Percentiles rank a stretch among this genome's conserved stretches.
These are phyloP conservation scores for Varanus salvator DNA, from an alignment of 2,113 vertebrate genomes.

Conservation along the genomic window DNA sequence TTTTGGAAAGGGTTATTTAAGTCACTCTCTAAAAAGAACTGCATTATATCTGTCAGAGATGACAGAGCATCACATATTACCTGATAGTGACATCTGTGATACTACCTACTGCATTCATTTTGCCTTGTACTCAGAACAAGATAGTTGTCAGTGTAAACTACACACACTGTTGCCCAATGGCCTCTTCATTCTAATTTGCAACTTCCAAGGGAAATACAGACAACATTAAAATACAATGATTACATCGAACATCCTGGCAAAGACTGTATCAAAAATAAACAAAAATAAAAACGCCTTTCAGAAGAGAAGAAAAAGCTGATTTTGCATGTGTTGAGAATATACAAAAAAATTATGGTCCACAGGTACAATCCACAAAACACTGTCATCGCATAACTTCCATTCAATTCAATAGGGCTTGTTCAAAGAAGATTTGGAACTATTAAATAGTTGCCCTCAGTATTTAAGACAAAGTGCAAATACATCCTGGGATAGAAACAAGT, in stretches of 20 bases:
- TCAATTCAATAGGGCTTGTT: not conserved
- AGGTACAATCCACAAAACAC: not conserved
- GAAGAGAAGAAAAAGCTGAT: constrained; percentile 26
- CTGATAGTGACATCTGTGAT: not conserved
- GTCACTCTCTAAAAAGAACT: not conserved
- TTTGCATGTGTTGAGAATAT: constrained; percentile 15
- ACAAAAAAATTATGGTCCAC: constrained; percentile 31
- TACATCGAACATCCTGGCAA: constrained; percentile 36
- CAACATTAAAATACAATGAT: constrained; percentile 12
- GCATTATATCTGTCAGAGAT: not conserved
- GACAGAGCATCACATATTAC: constrained; percentile 8
- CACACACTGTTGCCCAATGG: not conserved
- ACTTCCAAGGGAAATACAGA: constrained; percentile 1
- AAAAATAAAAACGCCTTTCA: not conserved
- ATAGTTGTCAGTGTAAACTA: constrained; percentile 1
- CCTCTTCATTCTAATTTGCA: constrained; percentile 36
- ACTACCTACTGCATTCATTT: not conserved
- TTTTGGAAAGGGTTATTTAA: not conserved
- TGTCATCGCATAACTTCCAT: not conserved
- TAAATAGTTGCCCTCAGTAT: constrained; percentile 32
- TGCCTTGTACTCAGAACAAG: constrained; percentile 18
- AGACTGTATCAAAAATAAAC: constrained; percentile 14
- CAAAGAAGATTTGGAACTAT: constrained; percentile 42
- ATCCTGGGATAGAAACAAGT: constrained; percentile 27
- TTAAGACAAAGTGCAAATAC: constrained; percentile 43